phyloP scores from a whole-genome alignment of 1,140 invertebrate genomes.

The Dufourea novaeangliae region DNA sequence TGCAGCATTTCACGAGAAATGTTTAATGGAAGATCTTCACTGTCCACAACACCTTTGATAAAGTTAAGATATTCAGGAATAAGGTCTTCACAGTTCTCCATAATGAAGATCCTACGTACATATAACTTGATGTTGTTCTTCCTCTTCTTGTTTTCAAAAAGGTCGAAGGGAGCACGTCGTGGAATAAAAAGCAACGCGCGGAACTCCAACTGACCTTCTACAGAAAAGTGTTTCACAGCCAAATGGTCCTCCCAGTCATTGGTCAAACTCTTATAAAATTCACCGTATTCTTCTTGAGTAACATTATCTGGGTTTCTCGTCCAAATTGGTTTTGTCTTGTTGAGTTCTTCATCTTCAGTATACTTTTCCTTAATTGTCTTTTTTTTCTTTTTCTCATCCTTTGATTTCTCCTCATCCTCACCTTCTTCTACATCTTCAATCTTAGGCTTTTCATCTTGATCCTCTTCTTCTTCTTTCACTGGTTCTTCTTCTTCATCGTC shows the following conservation, averaged over 20 bases:
- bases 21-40: slow-evolving; percentile 98
- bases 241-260: slow-evolving; percentile 99
- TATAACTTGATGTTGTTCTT: slow-evolving; percentile 99
- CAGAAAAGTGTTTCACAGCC: slow-evolving; percentile 99
- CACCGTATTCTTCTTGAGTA: slow-evolving; percentile 98
- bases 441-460: slow-evolving; percentile 91
- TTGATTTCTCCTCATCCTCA: slow-evolving; percentile 91
- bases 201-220: slow-evolving; percentile 99
- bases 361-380: slow-evolving; percentile 99
- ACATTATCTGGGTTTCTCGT: slow-evolving; percentile 99
- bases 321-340: slow-evolving; percentile 99
- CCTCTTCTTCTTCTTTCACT: slow-evolving; percentile 87
- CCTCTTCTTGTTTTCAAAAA: slow-evolving; percentile 99
- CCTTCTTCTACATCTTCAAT: slow-evolving; percentile 97
- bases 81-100: slow-evolving; percentile 99
- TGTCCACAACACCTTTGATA: slow-evolving; percentile 98
- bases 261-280: slow-evolving; percentile 99
- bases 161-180: slow-evolving; percentile 96
- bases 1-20: slow-evolving; percentile 99
- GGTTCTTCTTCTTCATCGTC: slow-evolving; percentile 92
- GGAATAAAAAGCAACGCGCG: slow-evolving; percentile 97
- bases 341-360: slow-evolving; percentile 98
- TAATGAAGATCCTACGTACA: slow-evolving; percentile 98
- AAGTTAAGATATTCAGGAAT: slow-evolving; percentile 99
- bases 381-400: slow-evolving; percentile 95